Evolutionary conservation across 2,797 vertebrate species (phyloP), one percentile per base, ranked within the genome.

Genomic region (Geotrypetes seraphini): DNA sequence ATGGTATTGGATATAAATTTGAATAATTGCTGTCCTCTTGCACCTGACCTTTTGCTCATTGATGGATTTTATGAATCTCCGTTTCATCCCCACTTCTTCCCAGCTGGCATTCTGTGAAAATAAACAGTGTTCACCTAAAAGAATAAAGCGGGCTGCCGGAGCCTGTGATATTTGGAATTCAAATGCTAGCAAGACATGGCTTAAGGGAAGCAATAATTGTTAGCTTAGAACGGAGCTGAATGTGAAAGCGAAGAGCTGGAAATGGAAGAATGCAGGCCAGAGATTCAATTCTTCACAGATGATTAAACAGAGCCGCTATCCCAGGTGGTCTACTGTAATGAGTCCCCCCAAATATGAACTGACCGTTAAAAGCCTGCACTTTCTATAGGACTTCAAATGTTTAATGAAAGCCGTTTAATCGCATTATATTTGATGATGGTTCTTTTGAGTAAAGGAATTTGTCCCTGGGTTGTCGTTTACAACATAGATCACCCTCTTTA

Each of bases 331-430:
- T 44, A n/a, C n/a, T n/a, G n/a, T n/a, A 58, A 57, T 62, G 69
- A 73, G 67, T 84, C 73, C 79, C 49, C 63, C 63, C 70, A 69
- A 33, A 70, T 59, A 75, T 54, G 45, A 47, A 34, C 28, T 46
- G 46, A 49, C 49, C 36, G n/a, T 34, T 70, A 78, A 57, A 71
- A 46, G 40, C 48, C 60, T 60, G 46, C 53, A 53, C 61, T 66
- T 80, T 33, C 51, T 41, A 43, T 37, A 60, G 55, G 60, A n/a
- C n/a, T 74, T 60, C 38, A 39, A 47, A 40, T 50, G 19, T 33
- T 69, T 61, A 61, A 60, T 8, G 3, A n/a, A 47, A 53, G 24
- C 19, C 10, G 38, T 34, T 38, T n/a, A n/a, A n/a, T n/a, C 32
- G 40, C 39, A 10, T 45, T 40, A 36, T 40, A 62, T 34, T 61